These are phyloP conservation scores for Drosophila kuntzei DNA, from an alignment of 2,888 invertebrate genomes.

Conservation along the genomic window DNA sequence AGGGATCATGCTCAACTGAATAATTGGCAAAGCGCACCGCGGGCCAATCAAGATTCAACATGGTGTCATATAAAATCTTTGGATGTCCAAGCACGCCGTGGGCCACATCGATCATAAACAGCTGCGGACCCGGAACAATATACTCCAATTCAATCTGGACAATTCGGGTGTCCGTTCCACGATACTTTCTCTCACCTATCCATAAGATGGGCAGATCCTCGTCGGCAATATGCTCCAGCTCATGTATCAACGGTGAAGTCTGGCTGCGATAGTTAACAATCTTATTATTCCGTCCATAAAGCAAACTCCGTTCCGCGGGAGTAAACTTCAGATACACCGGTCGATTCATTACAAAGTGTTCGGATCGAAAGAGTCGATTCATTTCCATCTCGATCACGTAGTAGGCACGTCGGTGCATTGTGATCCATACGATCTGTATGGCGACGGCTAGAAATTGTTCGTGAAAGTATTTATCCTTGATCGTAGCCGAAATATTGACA, in stretches of 20 bases:
- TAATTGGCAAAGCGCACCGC: constrained; percentile 72
- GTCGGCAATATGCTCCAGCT: constrained; percentile 65
- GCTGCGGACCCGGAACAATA: constrained; percentile 79
- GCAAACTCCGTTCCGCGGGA: constrained; percentile 69
- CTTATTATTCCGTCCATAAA: constrained; percentile 79
- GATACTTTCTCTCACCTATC: constrained; percentile 83
- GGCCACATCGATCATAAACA: constrained; percentile 77
- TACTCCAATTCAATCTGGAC: constrained; percentile 81
- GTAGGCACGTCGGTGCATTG: constrained; percentile 80
- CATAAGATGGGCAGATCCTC: constrained; percentile 81
- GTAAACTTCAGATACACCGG: constrained; percentile 67
- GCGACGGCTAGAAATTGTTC: constrained; percentile 81
- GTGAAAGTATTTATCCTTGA: constrained; percentile 77
- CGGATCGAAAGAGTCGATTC: constrained; percentile 83
- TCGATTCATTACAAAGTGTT: constrained; percentile 77
- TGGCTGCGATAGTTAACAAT: constrained; percentile 82
- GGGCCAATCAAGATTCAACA: constrained; percentile 77
- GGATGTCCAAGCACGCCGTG: constrained; percentile 84
- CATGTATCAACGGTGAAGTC: constrained; percentile 82
- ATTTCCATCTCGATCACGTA: constrained; percentile 82
- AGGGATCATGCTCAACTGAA: constrained; percentile 79
- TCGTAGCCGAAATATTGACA: constrained; percentile 76
- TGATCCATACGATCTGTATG: constrained; percentile 82
- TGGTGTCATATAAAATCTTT: constrained; percentile 79
- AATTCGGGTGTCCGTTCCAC: constrained; percentile 81